Conservation (phyloP, 2,797 vertebrate genomes). For the Phoeniculus purpureus region DNA sequence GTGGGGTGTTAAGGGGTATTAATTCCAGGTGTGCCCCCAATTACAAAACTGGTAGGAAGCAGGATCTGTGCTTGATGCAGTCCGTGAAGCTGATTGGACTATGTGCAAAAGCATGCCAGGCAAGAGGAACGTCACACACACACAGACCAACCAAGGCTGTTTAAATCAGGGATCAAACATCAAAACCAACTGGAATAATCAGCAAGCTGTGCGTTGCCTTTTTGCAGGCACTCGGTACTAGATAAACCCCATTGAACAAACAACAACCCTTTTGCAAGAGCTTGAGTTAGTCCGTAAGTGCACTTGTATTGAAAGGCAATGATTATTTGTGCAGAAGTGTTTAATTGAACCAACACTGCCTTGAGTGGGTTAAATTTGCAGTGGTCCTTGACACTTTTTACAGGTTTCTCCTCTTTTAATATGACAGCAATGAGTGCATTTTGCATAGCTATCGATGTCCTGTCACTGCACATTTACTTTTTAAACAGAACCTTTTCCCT, state of each 20-base stretch:
- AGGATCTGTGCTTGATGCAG: not conserved
- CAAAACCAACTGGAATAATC: not conserved
- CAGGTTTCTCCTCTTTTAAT: not conserved
- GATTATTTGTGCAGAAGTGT: constrained; percentile 1
- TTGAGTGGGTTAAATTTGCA: not conserved
- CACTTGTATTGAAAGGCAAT: not conserved
- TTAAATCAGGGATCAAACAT: not conserved
- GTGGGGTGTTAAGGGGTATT: not conserved
- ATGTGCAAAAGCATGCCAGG: rapidly evolving
- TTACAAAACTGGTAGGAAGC: not conserved
- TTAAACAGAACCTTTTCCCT: not conserved
- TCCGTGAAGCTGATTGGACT: not conserved
- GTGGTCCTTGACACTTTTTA: not conserved
- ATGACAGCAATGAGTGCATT: not conserved
- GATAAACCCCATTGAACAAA: not conserved
- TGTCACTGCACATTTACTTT: not conserved
- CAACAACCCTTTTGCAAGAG: not conserved
- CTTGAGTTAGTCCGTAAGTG: not conserved
- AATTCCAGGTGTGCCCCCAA: rapidly evolving
- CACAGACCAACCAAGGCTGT: not conserved
- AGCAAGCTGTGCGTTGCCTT: not conserved
- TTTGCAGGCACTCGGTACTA: not conserved
- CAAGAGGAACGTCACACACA: not conserved
- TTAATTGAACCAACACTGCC: not conserved
- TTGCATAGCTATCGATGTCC: not conserved